Percentiles rank a stretch among this genome's conserved stretches.
phyloP scores from a whole-genome alignment of 2,888 invertebrate genomes.

The Habroteleia sp. region DNA sequence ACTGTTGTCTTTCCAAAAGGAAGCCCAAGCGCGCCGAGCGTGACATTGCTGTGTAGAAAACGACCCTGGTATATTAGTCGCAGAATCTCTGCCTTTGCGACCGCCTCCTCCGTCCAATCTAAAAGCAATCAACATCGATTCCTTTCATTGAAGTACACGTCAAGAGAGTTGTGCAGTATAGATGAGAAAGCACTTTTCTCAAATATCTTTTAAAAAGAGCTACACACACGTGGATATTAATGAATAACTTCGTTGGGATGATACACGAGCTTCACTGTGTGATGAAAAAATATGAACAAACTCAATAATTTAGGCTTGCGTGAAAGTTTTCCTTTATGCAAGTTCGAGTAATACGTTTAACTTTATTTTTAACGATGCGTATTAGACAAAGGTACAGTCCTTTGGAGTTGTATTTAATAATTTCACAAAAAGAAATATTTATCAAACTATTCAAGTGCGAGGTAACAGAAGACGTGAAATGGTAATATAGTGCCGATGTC shows the following conservation, averaged over 20 bases:
- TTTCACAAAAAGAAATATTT: too few relatives aligned
- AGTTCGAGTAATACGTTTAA: neutral
- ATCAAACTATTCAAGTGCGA: too few relatives aligned
- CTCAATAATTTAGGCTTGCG: slow-evolving; percentile 17
- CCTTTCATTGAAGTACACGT: slow-evolving; percentile 41
- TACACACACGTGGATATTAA: slow-evolving; percentile 29
- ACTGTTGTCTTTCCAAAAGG: slow-evolving; percentile 99
- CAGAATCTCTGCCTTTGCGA: slow-evolving; percentile 97
- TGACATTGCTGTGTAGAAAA: slow-evolving; percentile 99
- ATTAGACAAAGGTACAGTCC: too few relatives aligned
- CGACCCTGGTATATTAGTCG: slow-evolving; percentile 99
- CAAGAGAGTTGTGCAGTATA: slow-evolving; percentile 24
- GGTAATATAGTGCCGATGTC: too few relatives aligned
- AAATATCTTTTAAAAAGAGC: slow-evolving; percentile 33
- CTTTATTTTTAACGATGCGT: slow-evolving; percentile 57
- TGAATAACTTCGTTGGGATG: slow-evolving; percentile 22
- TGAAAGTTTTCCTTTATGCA: slow-evolving; percentile 3
- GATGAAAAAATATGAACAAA: slow-evolving; percentile 17
- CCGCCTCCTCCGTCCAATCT: slow-evolving; percentile 98
- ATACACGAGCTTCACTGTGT: slow-evolving; percentile 11
- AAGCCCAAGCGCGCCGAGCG: slow-evolving; percentile 97
- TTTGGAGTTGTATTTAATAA: too few relatives aligned
- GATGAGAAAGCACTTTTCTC: slow-evolving; percentile 44
- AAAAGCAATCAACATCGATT: slow-evolving; percentile 79
- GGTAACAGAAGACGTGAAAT: too few relatives aligned